Conservation (phyloP, 2,113 vertebrate species). For the Oxyruncus cristatus region DNA sequence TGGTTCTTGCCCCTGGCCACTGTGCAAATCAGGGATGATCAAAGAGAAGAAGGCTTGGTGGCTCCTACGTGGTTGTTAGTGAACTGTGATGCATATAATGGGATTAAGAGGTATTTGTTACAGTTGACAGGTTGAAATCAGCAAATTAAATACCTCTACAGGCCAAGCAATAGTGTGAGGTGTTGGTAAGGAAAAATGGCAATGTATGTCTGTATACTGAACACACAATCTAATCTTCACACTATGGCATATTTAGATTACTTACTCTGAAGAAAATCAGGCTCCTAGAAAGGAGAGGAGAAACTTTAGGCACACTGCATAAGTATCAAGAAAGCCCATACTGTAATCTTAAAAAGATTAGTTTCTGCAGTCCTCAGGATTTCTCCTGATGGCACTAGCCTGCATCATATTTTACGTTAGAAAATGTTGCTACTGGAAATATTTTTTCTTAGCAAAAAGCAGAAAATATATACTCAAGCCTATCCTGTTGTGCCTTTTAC, state of each 20-base stretch:
- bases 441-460: background rate
- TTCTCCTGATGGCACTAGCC: background rate
- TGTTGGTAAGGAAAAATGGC: background rate
- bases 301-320: background rate
- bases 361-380: background rate
- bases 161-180: background rate
- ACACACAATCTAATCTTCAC: background rate
- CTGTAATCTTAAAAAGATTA: background rate
- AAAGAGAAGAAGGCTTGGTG: slow-evolving; percentile 17
- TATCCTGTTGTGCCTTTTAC: background rate
- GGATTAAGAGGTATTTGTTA: slow-evolving; percentile 60
- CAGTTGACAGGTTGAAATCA: slow-evolving; percentile 36
- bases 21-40: slow-evolving; percentile 45
- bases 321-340: background rate
- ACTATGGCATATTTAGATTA: background rate
- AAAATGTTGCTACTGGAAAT: background rate
- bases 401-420: background rate
- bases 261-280: background rate
- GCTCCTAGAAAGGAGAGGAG: background rate
- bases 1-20: slow-evolving; percentile 34
- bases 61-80: background rate
- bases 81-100: slow-evolving; percentile 45
- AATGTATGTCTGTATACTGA: background rate
- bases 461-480: background rate
- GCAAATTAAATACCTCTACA: slow-evolving; percentile 47